These are phyloP conservation scores for Caenorhabditis sinica DNA, from an alignment of 2,888 invertebrate genomes.

Conservation along the genomic window DNA sequence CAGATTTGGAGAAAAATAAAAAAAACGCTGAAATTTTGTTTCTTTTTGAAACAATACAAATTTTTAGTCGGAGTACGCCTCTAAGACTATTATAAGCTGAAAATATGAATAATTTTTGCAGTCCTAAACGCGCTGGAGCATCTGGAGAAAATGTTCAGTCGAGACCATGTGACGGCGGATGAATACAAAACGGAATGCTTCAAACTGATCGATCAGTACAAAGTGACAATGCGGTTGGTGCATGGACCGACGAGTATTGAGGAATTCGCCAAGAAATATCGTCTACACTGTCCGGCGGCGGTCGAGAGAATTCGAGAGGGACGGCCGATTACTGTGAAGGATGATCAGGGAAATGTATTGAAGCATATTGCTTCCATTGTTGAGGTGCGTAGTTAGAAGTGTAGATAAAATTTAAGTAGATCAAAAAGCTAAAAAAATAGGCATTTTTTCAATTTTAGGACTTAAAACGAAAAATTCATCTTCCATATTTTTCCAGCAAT, in stretches of 20 bases:
- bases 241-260: constrained; percentile 78
- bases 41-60: no score
- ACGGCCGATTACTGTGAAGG: constrained; percentile 94
- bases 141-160: constrained; percentile 98
- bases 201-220: constrained; percentile 95
- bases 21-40: no score
- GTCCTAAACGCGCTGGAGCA: constrained; percentile 98
- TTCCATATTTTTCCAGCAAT: constrained; percentile 86
- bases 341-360: constrained; percentile 97
- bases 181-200: constrained; percentile 97
- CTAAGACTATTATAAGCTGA: no score
- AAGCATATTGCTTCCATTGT: constrained; percentile 99
- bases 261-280: constrained; percentile 80
- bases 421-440: no score
- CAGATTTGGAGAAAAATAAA: no score
- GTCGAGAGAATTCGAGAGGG: constrained; percentile 97
- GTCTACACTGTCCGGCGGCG: constrained; percentile 96
- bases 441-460: no score
- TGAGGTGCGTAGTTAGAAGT: no score
- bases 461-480: no score
- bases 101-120: no score
- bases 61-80: no score
- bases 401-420: no score
- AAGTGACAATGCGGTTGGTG: constrained; percentile 86
- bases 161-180: constrained; percentile 85